A percentile compares a stretch with the other conserved stretches of the same genome.
phyloP scores from a whole-genome alignment of 1,140 invertebrate genomes.

The Lamellibrachia luymesi region DNA sequence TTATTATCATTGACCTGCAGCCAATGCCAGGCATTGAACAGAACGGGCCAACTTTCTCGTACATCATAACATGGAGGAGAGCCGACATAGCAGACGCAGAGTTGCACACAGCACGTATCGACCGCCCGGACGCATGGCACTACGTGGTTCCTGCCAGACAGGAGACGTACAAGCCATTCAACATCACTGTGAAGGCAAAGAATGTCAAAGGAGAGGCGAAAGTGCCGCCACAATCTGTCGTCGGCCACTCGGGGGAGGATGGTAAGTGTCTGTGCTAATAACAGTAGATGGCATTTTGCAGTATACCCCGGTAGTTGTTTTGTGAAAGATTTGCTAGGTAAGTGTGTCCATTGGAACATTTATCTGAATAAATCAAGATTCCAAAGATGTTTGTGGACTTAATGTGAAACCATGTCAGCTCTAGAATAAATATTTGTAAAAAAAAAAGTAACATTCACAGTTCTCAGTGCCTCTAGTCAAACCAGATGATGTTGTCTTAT shows the following conservation, averaged over 20 bases:
- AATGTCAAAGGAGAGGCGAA: slow-evolving; percentile 88
- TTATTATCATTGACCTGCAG: slow-evolving; percentile 52
- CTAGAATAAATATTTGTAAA: too few species aligned
- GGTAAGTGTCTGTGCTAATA: slow-evolving; percentile 37
- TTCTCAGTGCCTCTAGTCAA: too few species aligned
- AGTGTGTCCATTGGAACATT: too few species aligned
- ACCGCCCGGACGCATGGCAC: slow-evolving; percentile 19
- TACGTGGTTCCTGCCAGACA: slow-evolving; percentile 76
- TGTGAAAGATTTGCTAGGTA: too few species aligned
- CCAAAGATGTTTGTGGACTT: too few species aligned
- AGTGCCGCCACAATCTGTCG: slow-evolving; percentile 70
- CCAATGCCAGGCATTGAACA: slow-evolving; percentile 95
- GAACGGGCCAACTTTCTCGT: slow-evolving; percentile 90
- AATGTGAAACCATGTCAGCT: too few species aligned
- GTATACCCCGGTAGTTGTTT: too few species aligned
- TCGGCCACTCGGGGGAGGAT: slow-evolving; percentile 94
- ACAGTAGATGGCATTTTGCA: not conserved
- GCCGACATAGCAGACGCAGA: slow-evolving; percentile 62
- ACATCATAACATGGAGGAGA: slow-evolving; percentile 82
- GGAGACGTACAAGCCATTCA: slow-evolving; percentile 82
- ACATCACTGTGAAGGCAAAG: slow-evolving; percentile 87
- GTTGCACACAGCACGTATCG: slow-evolving; percentile 28
- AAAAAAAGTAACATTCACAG: too few species aligned
- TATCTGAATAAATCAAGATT: too few species aligned
- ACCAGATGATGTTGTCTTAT: too few species aligned